phyloP scores from a whole-genome alignment of 2,113 vertebrate genomes.

The Varanus salvator region DNA sequence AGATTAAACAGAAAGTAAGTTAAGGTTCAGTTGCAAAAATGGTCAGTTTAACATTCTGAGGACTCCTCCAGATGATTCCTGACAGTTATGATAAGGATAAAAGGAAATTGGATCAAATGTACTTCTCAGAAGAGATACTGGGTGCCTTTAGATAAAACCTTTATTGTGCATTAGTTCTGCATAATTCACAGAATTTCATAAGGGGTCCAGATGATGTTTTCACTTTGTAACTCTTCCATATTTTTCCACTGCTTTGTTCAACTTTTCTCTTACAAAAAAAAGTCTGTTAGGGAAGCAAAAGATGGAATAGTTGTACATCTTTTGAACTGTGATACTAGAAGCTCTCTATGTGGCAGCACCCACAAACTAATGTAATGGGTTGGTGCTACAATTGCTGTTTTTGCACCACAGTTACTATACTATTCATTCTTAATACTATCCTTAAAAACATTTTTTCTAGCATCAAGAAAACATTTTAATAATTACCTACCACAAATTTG shows the following conservation, averaged over 20 bases:
- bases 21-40: not conserved
- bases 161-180: no score
- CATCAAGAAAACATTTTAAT: not conserved
- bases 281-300: no score
- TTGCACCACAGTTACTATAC: not conserved
- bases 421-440: not conserved
- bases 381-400: not conserved
- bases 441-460: not conserved
- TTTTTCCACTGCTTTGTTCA: no score
- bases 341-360: no score
- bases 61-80: not conserved
- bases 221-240: no score
- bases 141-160: no score
- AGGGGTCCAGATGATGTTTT: no score
- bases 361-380: not conserved
- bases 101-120: not conserved
- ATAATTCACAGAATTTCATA: no score
- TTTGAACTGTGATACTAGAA: no score
- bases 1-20: not conserved
- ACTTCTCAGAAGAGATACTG: not conserved
- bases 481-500: not conserved
- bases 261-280: no score
- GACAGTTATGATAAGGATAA: not conserved
- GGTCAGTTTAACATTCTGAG: not conserved
- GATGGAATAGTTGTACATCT: no score